Evolutionary conservation across 1,140 invertebrate species (phyloP).

Genomic region (Polypedilum vanderplanki): DNA sequence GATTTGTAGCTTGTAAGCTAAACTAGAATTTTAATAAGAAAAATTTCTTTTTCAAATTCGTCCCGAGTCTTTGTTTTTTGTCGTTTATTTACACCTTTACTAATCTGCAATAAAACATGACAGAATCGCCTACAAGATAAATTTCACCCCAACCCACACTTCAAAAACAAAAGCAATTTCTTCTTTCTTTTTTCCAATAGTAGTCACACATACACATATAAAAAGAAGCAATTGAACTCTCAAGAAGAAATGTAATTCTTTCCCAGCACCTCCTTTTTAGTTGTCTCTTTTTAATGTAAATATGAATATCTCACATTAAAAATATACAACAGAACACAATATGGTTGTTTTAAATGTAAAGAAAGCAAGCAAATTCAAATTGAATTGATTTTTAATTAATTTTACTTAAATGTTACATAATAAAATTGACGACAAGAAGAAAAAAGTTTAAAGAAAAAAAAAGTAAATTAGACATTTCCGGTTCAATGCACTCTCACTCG

Average conservation of each 20-base stretch:
- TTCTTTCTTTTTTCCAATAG: neutral
- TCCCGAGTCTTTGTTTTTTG: too few relatives aligned
- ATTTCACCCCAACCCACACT: neutral
- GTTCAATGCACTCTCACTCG: neutral
- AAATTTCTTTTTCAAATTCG: too few relatives aligned
- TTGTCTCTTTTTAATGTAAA: too few relatives aligned
- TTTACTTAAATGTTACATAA: neutral
- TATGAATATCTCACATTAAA: too few relatives aligned
- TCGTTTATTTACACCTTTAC: neutral
- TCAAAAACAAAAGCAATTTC: conserved; percentile 19
- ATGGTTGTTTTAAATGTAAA: too few relatives aligned
- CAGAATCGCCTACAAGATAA: neutral
- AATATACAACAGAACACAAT: too few relatives aligned
- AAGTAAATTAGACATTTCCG: neutral
- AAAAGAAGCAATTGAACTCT: conserved; percentile 23
- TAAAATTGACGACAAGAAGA: neutral
- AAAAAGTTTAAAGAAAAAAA: neutral
- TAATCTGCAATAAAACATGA: neutral
- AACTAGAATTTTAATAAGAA: too few relatives aligned
- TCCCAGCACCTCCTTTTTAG: too few relatives aligned
- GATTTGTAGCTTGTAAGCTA: too few relatives aligned
- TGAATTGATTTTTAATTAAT: neutral
- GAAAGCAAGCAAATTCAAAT: too few relatives aligned
- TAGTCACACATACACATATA: neutral
- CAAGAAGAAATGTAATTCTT: neutral